Evolutionary conservation across 2,797 vertebrate genomes (phyloP).

Genomic region (Kryptopterus vitreolus): DNA sequence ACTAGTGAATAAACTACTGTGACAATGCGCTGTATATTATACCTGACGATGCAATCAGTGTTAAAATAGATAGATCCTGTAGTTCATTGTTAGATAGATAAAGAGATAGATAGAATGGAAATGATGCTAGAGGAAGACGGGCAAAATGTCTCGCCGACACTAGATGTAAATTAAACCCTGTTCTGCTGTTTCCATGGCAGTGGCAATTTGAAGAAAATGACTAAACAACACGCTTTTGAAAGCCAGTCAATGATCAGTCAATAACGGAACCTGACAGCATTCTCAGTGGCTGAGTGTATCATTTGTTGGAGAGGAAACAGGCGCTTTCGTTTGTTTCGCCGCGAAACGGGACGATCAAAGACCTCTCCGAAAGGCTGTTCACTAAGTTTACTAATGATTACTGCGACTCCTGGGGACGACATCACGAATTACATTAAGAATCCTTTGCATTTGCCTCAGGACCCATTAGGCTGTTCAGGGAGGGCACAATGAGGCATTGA

Average conservation of each 20-base stretch:
- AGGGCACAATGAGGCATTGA: not conserved
- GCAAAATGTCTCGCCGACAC: not conserved
- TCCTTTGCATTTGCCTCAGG: not conserved
- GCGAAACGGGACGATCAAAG: not conserved
- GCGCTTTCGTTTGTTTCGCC: not conserved
- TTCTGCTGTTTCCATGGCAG: slow-evolving; percentile 11
- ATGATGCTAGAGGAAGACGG: not conserved
- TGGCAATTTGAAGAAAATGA: slow-evolving; percentile 7
- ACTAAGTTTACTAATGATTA: not conserved
- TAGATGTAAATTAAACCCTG: not conserved
- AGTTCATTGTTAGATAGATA: no score
- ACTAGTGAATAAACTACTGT: not conserved
- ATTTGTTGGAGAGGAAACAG: slow-evolving; percentile 3
- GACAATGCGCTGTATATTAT: not conserved
- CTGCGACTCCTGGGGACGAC: not conserved
- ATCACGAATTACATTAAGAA: not conserved
- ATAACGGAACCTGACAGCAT: not conserved
- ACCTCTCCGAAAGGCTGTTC: not conserved
- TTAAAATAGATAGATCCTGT: not conserved
- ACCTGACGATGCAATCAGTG: not conserved
- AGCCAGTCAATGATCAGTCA: not conserved
- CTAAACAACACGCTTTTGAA: not conserved
- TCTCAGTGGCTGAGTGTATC: not conserved
- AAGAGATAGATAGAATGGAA: not conserved
- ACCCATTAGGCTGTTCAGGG: not conserved